Evolutionary conservation across 2,888 invertebrate species (phyloP), one percentile per base, ranked within the genome.

Genomic region (Drosophila ezoana): DNA sequence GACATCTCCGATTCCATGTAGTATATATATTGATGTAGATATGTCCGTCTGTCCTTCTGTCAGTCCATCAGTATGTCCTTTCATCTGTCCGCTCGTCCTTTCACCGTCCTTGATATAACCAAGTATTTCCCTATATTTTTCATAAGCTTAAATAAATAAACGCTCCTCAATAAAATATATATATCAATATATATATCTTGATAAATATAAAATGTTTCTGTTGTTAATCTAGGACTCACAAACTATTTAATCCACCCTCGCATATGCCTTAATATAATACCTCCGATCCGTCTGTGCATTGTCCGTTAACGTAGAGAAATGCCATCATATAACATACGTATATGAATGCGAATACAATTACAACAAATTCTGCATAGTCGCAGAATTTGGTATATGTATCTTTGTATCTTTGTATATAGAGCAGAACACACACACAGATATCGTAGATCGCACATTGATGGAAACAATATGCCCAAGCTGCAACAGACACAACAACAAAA

Each of bases 391-490:
- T 41, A 44, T 8, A 76, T 76, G 45, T 53, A 57, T 60, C 49
- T 61, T 13, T 38, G 44, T 44, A 23, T 32, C 38, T 48, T 20
- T 66, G 18, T 62, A 65, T 62, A 41, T 56, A 58, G 60, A 80
- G 78, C 62, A 76, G 57, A 79, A 43, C 57, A 56, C 33, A 63
- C 18, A 60, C 23, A 58, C 9, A 40, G 28, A 20, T 14, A 20
- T 18, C 28, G 13, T n/a, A 14, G 14, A 47, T 32, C n/a, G 14
- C 38, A 45, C 41, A 73, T 54, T 78, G 81, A 64, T 69, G 63
- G 45, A 72, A 76, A 77, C 78, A 81, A 68, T 75, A 63, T 64
- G 79, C 63, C 60, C 60, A 49, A 28, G 48, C 61, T 72, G 73
- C 81, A 67, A 51, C 61, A 65, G 54, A 32, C 28, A 28, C 54